Evolutionary conservation across 2,888 invertebrate genomes (phyloP).

Genomic region (Nomada lathburiana): DNA sequence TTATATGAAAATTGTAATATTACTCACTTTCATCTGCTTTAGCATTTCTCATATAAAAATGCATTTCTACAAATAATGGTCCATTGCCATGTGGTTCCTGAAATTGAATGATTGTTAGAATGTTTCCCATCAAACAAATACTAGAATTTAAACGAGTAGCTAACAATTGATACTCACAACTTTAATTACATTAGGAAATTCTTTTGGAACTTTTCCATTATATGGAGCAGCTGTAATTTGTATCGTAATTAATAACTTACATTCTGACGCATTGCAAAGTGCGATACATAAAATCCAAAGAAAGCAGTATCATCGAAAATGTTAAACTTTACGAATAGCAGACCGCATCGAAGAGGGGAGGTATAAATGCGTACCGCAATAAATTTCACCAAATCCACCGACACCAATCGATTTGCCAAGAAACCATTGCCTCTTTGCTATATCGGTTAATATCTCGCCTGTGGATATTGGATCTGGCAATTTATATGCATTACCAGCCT

Average conservation of each 20-base stretch:
- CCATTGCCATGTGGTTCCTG: constrained; percentile 97
- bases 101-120: constrained; percentile 64
- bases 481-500: constrained; percentile 85
- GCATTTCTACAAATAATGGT: constrained; percentile 96
- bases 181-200: constrained; percentile 91
- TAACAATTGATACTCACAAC: constrained; percentile 87
- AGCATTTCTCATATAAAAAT: constrained; percentile 93
- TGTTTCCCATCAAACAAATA: constrained; percentile 1
- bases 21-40: constrained; percentile 88
- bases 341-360: background rate
- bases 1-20: constrained; percentile 12
- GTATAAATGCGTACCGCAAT: constrained; percentile 87
- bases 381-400: constrained; percentile 98
- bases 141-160: background rate
- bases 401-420: constrained; percentile 94
- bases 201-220: constrained; percentile 84
- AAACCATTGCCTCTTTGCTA: constrained; percentile 92
- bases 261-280: too few relatives aligned
- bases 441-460: constrained; percentile 92
- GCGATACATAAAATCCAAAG: background rate
- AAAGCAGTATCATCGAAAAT: background rate
- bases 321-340: background rate
- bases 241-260: constrained; percentile 11
- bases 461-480: constrained; percentile 90
- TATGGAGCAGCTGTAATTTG: constrained; percentile 83